Evolutionary conservation across 1,140 invertebrate genomes (phyloP), one percentile per base, ranked within the genome.

Genomic region (Papilio polyxenes): DNA sequence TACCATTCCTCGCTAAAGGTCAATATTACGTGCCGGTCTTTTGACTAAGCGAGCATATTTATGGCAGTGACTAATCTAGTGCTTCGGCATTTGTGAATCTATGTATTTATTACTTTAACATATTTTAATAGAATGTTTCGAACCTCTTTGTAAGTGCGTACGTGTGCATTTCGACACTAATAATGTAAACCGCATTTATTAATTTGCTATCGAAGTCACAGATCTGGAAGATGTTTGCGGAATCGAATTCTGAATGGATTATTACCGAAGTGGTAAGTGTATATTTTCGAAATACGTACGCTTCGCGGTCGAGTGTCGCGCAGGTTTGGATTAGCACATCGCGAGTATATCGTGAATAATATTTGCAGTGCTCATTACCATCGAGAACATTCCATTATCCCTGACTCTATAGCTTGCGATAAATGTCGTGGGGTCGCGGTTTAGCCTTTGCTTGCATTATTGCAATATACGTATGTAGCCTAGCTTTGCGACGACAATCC

Each of bases 401-500:
- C 51, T 65, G 78, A 80, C 31, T 80, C 78, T 80, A 80, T 80
- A 80, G 78, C 62, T 80, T 65, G 62, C 44, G 59, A 80, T 80
- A 80, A 80, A 80, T 80, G 78, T 80, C 78, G 78, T 48, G 37
- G 78, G 78, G 78, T 79, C 77, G 77, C 77, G 77, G 77, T 80
- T 80, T 65, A 51, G 75, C 75, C 44, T 77, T 49, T 80, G 37
- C 78, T 80, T 65, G 78, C 75, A 77, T 77, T 77, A 77, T 81
- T 81, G 80, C 80, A 81, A 53, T 40, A 72, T 72, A 72, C 31
- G 65, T 72, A 72, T 72, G 65, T 72, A 23, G 69, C 72, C 65
- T 48, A 51, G 37, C 80, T 81, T 79, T 82, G 79, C 83, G 87
- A 87, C 82, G 86, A 87, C 81, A 85, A 84, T 85, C 83, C 85